Percentiles rank a stretch among this genome's conserved stretches.
These are phyloP conservation scores for Platycnemis pennipes DNA, from an alignment of 2,888 invertebrate genomes.

Conservation along the genomic window DNA sequence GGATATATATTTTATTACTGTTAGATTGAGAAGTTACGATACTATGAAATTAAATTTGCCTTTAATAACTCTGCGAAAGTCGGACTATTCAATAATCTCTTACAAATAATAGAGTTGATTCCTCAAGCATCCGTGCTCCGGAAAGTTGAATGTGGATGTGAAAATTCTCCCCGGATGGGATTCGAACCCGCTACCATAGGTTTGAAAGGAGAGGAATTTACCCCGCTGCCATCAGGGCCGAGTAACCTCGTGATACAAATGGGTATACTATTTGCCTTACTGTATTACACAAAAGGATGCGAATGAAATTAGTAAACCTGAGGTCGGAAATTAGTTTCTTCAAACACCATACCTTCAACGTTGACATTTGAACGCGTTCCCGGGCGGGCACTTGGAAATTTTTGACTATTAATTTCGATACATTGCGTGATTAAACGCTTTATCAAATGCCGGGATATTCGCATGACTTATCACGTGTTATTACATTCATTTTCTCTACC, in stretches of 20 bases:
- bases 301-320: neutral
- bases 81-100: too few relatives aligned
- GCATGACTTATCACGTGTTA: conserved; percentile 50
- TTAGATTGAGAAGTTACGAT: too few relatives aligned
- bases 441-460: conserved; percentile 44
- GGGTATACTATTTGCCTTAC: neutral
- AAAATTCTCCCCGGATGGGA: too few relatives aligned
- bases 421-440: conserved; percentile 42
- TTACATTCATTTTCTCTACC: conserved; percentile 36
- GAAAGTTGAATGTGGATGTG: too few relatives aligned
- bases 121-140: too few relatives aligned
- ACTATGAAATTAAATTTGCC: too few relatives aligned
- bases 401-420: conserved; percentile 46
- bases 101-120: too few relatives aligned
- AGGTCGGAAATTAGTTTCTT: neutral
- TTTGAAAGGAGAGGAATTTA: too few relatives aligned
- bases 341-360: neutral
- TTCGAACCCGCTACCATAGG: too few relatives aligned
- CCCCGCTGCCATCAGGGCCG: too few relatives aligned
- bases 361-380: neutral
- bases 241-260: neutral
- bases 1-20: too few relatives aligned
- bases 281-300: neutral
- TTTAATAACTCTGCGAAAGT: too few relatives aligned
- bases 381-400: neutral